A percentile compares a stretch with the other conserved stretches of the same genome.
Evolutionary conservation across 1,140 invertebrate genomes (phyloP).

Genomic region (Drosophila lini): DNA sequence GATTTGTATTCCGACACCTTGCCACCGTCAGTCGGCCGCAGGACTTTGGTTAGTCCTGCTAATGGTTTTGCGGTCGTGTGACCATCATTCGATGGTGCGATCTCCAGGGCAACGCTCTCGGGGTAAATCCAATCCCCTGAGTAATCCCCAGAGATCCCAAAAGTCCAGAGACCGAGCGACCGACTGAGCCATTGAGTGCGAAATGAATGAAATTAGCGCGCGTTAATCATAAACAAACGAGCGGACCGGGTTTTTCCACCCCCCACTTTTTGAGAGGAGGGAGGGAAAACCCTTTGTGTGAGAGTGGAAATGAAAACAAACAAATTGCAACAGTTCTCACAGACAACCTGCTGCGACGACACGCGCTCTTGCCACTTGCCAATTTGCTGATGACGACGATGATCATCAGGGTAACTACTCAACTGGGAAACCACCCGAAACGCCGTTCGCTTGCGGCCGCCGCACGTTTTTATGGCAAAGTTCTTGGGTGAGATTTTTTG

Average conservation of each 20-base stretch:
- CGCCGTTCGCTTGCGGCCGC: slow-evolving; percentile 9
- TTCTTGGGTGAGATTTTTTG: background rate
- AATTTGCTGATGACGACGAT: slow-evolving; percentile 53
- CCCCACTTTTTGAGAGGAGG: background rate
- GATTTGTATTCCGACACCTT: slow-evolving; percentile 75
- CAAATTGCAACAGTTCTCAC: slow-evolving; percentile 81
- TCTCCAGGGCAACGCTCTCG: slow-evolving; percentile 13
- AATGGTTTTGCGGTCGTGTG: slow-evolving; percentile 58
- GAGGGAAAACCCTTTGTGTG: slow-evolving; percentile 45
- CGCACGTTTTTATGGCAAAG: slow-evolving; percentile 15
- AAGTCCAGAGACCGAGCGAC: slow-evolving; percentile 5
- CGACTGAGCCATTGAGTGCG: slow-evolving; percentile 48
- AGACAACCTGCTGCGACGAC: slow-evolving; percentile 65
- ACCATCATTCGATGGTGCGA: background rate
- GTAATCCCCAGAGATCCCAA: slow-evolving; percentile 52
- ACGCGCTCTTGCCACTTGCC: slow-evolving; percentile 72
- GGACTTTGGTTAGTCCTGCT: slow-evolving; percentile 23
- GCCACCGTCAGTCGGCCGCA: slow-evolving; percentile 40
- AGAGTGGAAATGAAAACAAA: slow-evolving; percentile 35
- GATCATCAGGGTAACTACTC: slow-evolving; percentile 69
- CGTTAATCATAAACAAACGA: slow-evolving; percentile 80
- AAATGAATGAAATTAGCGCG: slow-evolving; percentile 81
- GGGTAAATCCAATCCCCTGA: slow-evolving; percentile 55
- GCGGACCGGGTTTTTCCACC: slow-evolving; percentile 11
- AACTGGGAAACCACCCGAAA: slow-evolving; percentile 48